Base-by-base conservation (phyloP, 2,113 vertebrate genomes). In the Actinemys pallida region DNA sequence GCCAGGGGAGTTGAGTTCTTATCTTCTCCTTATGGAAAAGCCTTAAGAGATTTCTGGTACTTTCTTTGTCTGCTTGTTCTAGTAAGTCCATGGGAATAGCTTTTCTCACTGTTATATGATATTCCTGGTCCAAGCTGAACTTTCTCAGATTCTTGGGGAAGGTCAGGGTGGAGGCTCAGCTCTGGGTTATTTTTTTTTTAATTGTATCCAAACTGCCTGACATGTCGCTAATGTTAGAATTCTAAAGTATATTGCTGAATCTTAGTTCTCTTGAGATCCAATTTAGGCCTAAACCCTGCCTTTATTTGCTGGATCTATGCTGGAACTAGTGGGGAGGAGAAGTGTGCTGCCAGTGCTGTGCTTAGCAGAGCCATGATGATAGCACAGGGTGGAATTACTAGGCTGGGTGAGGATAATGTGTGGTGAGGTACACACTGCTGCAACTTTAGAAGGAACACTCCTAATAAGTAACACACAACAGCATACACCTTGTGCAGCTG, bases 41-140 rank as follows among this genome's bases (percentile, higher is more conserved):
- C 5, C 62, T 35, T 29, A 65, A 35, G 62, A n/a, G 62, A 65
- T 65, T 35, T 31, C 27, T 65, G 29, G 11, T 35, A 35, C 62
- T 65, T 31, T 12, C 11, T 62, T 65, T 65, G 31, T 65, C 62
- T 31, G 22, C 13, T 31, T 65, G 62, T 17, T 65, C 29, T 65
- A 35, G 16, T 65, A 35, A 65, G 12, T 65, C 56, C 56, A 57
- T 25, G 22, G 22, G 56, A 27, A 27, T 57, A 57, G 56, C 10
- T 57, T 57, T 57, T 57, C 56, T 57, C 24, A 9, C 25, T 57
- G 19, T 45, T 89, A 1, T 62, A 83, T 79, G 0, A 0, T n/a
- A 54, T 62, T 5, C 1, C n/a, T 31, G 25, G 24, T 65, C 53
- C 54, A 14, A 62, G 49, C 50, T 83, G 14, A 82, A 31, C 45